phyloP scores from a whole-genome alignment of 2,113 vertebrate species.

The Zingel zingel region DNA sequence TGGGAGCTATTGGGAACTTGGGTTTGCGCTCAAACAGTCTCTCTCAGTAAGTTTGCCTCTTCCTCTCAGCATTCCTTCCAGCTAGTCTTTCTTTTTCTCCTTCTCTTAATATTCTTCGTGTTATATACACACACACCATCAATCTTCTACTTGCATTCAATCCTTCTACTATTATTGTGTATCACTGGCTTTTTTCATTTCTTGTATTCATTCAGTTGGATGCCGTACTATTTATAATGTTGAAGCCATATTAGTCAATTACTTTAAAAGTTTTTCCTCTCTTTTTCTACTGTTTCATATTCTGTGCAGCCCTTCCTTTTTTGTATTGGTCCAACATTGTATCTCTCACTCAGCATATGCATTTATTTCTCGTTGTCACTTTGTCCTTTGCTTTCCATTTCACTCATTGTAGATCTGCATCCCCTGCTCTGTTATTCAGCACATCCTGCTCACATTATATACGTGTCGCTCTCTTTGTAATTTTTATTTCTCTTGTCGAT shows the following conservation, averaged over 20 bases:
- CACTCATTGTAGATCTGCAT: constrained; percentile 1
- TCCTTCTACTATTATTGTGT: neutral
- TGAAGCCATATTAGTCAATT: neutral
- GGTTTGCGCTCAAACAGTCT: neutral
- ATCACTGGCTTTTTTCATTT: neutral
- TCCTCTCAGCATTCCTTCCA: neutral
- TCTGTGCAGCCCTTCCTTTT: neutral
- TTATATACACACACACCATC: constrained; percentile 3
- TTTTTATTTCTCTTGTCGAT: constrained; percentile 33
- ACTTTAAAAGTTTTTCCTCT: neutral
- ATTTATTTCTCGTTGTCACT: neutral
- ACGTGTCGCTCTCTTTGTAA: constrained; percentile 20
- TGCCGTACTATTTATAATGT: neutral
- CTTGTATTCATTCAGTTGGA: neutral
- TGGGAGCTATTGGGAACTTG: neutral
- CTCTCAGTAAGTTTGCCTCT: neutral
- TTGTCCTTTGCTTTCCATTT: constrained; percentile 5
- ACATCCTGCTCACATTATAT: constrained; percentile 31
- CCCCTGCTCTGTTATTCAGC: constrained; percentile 27
- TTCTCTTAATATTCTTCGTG: constrained; percentile 5
- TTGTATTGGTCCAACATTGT: neutral
- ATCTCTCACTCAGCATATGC: neutral
- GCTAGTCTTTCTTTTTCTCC: neutral
- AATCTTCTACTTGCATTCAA: neutral
- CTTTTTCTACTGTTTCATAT: neutral